A percentile compares a stretch with the other conserved stretches of the same genome.
Conservation (phyloP, 2,888 invertebrate species). For the Cheilosia scutellata region DNA sequence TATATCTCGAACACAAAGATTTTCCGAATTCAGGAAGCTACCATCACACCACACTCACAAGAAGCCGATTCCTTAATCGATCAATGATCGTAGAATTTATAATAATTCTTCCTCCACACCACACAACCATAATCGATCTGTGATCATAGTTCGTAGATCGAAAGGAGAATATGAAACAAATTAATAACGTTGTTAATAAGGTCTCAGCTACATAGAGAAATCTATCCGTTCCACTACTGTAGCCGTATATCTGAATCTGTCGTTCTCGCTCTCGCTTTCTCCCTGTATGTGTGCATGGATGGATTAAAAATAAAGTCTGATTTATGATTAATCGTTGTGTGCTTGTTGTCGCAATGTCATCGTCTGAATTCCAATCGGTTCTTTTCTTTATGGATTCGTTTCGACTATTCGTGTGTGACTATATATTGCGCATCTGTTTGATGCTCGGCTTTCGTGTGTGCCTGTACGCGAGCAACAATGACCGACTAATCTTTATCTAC, state of each 20-base stretch:
- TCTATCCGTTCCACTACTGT: background rate
- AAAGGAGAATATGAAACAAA: constrained; percentile 41
- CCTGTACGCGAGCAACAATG: constrained; percentile 53
- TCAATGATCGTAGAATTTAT: constrained; percentile 49
- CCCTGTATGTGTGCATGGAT: constrained; percentile 24
- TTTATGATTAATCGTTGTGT: constrained; percentile 77
- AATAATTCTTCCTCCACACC: constrained; percentile 19
- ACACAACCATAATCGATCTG: constrained; percentile 15
- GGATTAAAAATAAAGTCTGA: constrained; percentile 76
- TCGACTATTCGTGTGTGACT: constrained; percentile 33
- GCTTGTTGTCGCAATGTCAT: constrained; percentile 76
- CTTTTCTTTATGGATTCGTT: constrained; percentile 67
- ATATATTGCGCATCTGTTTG: constrained; percentile 36
- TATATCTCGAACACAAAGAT: background rate
- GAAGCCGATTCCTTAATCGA: constrained; percentile 51
- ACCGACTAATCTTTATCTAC: constrained; percentile 71
- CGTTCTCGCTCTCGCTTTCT: background rate
- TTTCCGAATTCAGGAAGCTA: constrained; percentile 55
- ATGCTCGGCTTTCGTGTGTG: constrained; percentile 35
- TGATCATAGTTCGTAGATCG: constrained; percentile 28
- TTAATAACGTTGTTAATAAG: constrained; percentile 61
- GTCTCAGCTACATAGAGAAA: constrained; percentile 18
- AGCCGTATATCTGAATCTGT: background rate
- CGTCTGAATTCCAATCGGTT: constrained; percentile 72
- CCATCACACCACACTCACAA: background rate